A percentile compares a stretch with the other conserved stretches of the same genome.
phyloP scores from a whole-genome alignment of 2,797 vertebrate genomes.

The Darevskia nairensis region DNA sequence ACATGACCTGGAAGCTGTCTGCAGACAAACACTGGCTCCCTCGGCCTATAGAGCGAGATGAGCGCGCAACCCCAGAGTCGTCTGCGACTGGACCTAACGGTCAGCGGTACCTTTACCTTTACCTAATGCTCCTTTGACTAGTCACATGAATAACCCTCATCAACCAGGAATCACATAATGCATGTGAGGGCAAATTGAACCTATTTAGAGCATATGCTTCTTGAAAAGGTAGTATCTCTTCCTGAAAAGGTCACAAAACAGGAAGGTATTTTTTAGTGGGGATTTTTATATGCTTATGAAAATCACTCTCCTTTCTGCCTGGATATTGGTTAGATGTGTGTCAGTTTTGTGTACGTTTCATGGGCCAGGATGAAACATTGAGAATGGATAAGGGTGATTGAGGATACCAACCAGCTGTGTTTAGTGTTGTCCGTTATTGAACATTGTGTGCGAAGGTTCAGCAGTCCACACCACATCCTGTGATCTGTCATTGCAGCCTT shows the following conservation, averaged over 20 bases:
- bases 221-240: background rate
- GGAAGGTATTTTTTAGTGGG: background rate
- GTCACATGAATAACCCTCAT: background rate
- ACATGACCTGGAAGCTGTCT: too few species aligned
- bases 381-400: background rate
- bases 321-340: background rate
- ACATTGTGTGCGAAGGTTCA: background rate
- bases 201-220: background rate
- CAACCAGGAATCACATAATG: background rate
- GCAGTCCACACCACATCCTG: background rate
- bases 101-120: too few species aligned
- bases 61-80: too few species aligned
- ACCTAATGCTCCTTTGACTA: background rate
- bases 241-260: background rate
- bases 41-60: too few species aligned
- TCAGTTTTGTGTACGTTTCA: background rate
- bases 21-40: too few species aligned
- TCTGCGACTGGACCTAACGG: too few species aligned
- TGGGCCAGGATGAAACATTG: background rate
- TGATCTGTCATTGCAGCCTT: background rate
- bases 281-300: background rate
- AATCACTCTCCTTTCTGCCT: background rate
- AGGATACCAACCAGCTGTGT: background rate
- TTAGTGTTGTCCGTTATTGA: background rate
- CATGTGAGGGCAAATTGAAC: background rate